Base-by-base conservation (phyloP, 2,113 vertebrate species). In the Caloenas nicobarica region DNA sequence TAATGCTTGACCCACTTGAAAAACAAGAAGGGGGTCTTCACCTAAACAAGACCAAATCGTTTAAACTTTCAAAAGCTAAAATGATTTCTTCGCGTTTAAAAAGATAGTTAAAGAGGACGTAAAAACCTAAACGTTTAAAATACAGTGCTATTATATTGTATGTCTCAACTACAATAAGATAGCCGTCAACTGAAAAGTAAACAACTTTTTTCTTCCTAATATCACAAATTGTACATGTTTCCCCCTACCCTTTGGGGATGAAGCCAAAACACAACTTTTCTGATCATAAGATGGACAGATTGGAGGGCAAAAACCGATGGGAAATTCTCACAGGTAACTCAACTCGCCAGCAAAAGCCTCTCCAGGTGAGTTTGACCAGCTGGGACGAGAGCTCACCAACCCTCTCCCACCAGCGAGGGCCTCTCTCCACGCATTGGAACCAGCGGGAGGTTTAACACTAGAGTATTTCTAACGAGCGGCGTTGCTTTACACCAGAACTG, bases 1-100 rank as follows among this genome's bases (percentile, higher is more conserved):
- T 81, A 84, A 96, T 90, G 94, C 94, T 97, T 96, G 97, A 97
- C 97, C 93, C 93, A 95, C 94, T 90, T 34, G 29, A 88, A 66
- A 87, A 82, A 88, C 24, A 46, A 74, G 68, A 18, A 81, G 25
- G 93, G 81, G 94, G 95, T 92, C 96, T 95, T 96, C 94, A 92
- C 79, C 73, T 94, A 94, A 91, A 84, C 77, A 91, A 96, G 96
- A 97, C 95, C 95, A 86, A 94, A 92, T 89, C 96, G 93, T 94
- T 90, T 40, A 10, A 91, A 88, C 96, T 96, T 96, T 92, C 82
- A 93, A 88, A 97, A 97, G 97, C 95, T 69, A 92, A 95, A 94
- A 97, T 92, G 71, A 95, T 69, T 95, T 97, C 34, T 94, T 96
- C 72, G 64, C 93, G 79, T 95, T 96, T 96, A 95, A 93, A 95